phyloP scores from a whole-genome alignment of 2,113 vertebrate species.

The Toxotes chatareus region DNA sequence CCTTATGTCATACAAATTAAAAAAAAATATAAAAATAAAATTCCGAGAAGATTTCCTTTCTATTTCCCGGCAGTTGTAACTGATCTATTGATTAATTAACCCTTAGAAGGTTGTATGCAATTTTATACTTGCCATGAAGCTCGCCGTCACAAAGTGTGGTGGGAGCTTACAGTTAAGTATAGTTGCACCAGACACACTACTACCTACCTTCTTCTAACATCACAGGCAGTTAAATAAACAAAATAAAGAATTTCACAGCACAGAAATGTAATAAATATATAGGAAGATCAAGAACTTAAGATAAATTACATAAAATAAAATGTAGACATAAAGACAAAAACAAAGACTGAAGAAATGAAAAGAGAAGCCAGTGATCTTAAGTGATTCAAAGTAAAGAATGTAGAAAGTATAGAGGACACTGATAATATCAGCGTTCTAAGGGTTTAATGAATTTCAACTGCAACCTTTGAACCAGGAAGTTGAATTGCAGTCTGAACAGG shows the following conservation, averaged over 20 bases:
- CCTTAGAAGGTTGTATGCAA: slow-evolving; percentile 79
- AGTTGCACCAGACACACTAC: slow-evolving; percentile 62
- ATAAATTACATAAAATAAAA: slow-evolving; percentile 23
- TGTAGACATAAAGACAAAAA: slow-evolving; percentile 8
- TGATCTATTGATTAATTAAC: slow-evolving; percentile 48
- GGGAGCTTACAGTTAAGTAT: slow-evolving; percentile 60
- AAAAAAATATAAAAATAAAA: neutral
- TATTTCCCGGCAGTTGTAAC: neutral
- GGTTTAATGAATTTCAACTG: slow-evolving; percentile 68
- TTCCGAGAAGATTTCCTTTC: neutral
- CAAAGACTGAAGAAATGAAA: slow-evolving; percentile 3
- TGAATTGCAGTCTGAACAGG: slow-evolving; percentile 29
- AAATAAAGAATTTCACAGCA: slow-evolving; percentile 23
- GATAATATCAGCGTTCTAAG: slow-evolving; percentile 80
- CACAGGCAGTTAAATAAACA: slow-evolving; percentile 8
- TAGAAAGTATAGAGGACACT: slow-evolving; percentile 40
- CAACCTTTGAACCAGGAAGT: slow-evolving; percentile 57
- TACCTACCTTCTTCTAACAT: slow-evolving; percentile 64
- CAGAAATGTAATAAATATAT: slow-evolving; percentile 19
- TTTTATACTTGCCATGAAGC: slow-evolving; percentile 62
- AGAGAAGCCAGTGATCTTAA: slow-evolving; percentile 20
- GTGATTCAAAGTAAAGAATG: slow-evolving; percentile 38
- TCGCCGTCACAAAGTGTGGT: neutral
- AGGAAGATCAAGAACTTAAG: slow-evolving; percentile 7
- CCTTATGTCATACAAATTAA: neutral